Conservation (phyloP, 2,113 vertebrate genomes). For the Lampris megalopsis region DNA sequence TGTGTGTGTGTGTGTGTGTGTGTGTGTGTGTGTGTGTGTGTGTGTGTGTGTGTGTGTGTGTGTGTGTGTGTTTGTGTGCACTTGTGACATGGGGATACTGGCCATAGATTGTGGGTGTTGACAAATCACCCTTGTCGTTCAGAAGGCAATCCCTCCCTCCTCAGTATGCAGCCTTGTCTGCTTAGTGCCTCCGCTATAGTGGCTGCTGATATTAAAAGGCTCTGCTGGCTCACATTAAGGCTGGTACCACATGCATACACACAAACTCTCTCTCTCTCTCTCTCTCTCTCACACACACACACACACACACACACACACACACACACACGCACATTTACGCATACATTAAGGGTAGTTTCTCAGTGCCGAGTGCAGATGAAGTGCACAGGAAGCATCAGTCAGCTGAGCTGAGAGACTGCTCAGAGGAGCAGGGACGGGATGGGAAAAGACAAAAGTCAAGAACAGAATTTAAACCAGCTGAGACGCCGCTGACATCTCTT, state of each 20-base stretch:
- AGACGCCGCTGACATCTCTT: slow-evolving; percentile 63
- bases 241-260: slow-evolving; percentile 29
- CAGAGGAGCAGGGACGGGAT: slow-evolving; percentile 30
- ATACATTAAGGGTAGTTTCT: slow-evolving; percentile 77
- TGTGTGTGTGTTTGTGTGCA: slow-evolving; percentile 25
- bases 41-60: slow-evolving; percentile 10
- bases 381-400: slow-evolving; percentile 79
- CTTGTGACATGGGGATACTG: slow-evolving; percentile 61
- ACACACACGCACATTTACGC: slow-evolving; percentile 58
- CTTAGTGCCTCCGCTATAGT: slow-evolving; percentile 76
- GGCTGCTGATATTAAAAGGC: slow-evolving; percentile 84
- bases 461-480: slow-evolving; percentile 76
- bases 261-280: no score
- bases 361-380: slow-evolving; percentile 77
- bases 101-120: slow-evolving; percentile 81
- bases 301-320: slow-evolving; percentile 38
- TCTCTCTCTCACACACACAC: slow-evolving; percentile 19
- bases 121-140: slow-evolving; percentile 81
- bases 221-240: slow-evolving; percentile 82
- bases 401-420: slow-evolving; percentile 37
- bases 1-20: slow-evolving; percentile 23
- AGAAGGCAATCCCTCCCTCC: slow-evolving; percentile 84
- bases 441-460: slow-evolving; percentile 74
- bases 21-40: slow-evolving; percentile 26
- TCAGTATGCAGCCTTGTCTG: slow-evolving; percentile 84